phyloP scores from a whole-genome alignment of 2,113 vertebrate species.

The Carassius auratus region DNA sequence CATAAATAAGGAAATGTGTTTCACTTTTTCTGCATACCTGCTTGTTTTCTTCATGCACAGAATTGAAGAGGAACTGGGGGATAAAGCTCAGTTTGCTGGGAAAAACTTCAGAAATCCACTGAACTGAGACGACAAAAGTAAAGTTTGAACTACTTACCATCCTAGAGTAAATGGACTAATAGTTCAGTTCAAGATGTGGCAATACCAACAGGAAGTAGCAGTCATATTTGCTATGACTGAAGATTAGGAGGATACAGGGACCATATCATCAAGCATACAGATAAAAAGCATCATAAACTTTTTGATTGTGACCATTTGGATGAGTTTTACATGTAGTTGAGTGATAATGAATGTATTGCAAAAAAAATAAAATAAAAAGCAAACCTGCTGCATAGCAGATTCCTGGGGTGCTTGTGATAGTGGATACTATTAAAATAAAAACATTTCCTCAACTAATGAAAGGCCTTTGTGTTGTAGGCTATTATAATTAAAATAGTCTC shows the following conservation, averaged over 20 bases:
- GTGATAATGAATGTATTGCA: background rate
- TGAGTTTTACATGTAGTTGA: slow-evolving; percentile 2
- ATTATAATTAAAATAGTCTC: background rate
- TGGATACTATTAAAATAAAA: slow-evolving; percentile 25
- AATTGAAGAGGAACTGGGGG: slow-evolving; percentile 95
- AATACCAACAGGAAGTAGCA: background rate
- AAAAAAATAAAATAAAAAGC: slow-evolving; percentile 15
- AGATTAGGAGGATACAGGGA: background rate
- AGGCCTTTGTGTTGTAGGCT: background rate
- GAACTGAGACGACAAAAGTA: slow-evolving; percentile 43
- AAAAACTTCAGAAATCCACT: slow-evolving; percentile 91
- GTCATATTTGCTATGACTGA: background rate
- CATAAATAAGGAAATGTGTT: background rate
- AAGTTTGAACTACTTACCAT: background rate
- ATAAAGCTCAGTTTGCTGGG: slow-evolving; percentile 89
- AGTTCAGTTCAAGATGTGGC: background rate
- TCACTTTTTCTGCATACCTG: background rate
- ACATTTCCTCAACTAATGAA: slow-evolving; percentile 8
- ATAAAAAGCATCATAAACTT: slow-evolving; percentile 9
- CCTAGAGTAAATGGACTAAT: slow-evolving; percentile 3
- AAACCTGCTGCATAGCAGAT: background rate
- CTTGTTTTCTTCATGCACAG: slow-evolving; percentile 65
- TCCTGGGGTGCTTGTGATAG: background rate
- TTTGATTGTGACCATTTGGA: background rate
- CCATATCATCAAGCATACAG: background rate